Base-by-base conservation (phyloP, 2,888 invertebrate species). In the Nomada flava region DNA sequence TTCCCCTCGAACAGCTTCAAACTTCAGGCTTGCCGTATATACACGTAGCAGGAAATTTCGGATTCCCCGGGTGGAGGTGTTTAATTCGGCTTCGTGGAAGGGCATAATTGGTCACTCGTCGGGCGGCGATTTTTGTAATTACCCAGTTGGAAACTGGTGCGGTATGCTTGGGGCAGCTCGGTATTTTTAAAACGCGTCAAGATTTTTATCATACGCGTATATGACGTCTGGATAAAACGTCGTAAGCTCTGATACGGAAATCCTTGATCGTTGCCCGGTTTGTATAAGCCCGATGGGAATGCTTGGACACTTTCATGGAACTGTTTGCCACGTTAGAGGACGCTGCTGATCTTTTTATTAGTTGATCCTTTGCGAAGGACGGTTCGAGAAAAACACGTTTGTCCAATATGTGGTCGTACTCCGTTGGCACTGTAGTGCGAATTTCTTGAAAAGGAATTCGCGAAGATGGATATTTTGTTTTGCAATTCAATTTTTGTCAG, bases 151-250 rank as follows among this genome's bases (percentile, higher is more conserved):
- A 57, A 70, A 60, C 52, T 59, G 55, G 76, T 36, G 78, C 70
- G 57, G 68, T 68, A 70, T 62, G 62, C 55, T 0, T 70, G 84
- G 60, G 86, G 83, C 79, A 77, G 68, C 82, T 79, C 74, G 75
- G 76, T 80, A 72, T 79, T 81, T 79, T 64, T 78, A 68, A 36
- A 47, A 69, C 83, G 44, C 52, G 76, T 52, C 60, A 76, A 79
- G 85, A 47, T 26, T 26, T 26, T 2, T 26, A 26, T 26, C 26
- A 2, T 2, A 0, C 26, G 26, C 26, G 26, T 26, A 26, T 26
- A 26, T 26, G 2, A 80, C 72, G 79, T 44, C 36, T 47, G 76
- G 68, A 76, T 79, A 76, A 79, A 7, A 5, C 36, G 36, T 36
- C 36, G 36, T 36, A 5, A 36, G 36, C 36, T 7, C 36, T 5